A percentile compares a stretch with the other conserved stretches of the same genome.
Conservation (phyloP, 1,140 invertebrate genomes). For the Aphis gossypii region DNA sequence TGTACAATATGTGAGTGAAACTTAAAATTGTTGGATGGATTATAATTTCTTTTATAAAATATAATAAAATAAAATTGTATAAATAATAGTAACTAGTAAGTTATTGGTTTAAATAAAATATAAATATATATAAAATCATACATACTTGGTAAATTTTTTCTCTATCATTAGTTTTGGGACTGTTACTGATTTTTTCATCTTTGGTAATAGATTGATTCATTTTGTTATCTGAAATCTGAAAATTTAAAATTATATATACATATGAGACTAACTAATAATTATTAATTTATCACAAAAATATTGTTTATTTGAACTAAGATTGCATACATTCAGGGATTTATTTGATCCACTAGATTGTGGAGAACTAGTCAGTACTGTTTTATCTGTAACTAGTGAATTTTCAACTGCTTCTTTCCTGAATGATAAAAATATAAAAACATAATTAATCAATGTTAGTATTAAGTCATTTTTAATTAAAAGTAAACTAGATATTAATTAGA, state of each 20-base stretch:
- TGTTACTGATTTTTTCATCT: slow-evolving; percentile 37
- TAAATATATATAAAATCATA: not conserved
- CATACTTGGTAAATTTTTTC: slow-evolving; percentile 39
- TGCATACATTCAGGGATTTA: slow-evolving; percentile 33
- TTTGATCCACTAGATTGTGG: slow-evolving; percentile 30
- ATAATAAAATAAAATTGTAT: too few species aligned
- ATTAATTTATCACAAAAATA: not conserved
- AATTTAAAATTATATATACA: not conserved
- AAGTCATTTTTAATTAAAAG: not conserved
- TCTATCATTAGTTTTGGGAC: slow-evolving; percentile 29
- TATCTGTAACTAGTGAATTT: slow-evolving; percentile 5
- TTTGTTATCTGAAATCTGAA: slow-evolving; percentile 31
- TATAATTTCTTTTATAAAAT: not conserved
- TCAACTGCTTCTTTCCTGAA: slow-evolving; percentile 34
- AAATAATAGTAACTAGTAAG: too few species aligned
- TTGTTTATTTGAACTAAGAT: not conserved
- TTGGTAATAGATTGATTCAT: slow-evolving; percentile 44
- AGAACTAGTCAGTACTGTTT: slow-evolving; percentile 22
- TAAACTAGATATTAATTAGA: not conserved
- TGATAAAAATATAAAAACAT: not conserved
- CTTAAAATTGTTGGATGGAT: not conserved
- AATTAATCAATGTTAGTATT: not conserved
- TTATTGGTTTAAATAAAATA: not conserved
- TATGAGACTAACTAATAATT: not conserved
- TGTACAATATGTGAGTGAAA: not conserved